Percentiles rank a stretch among this genome's conserved stretches.
These are phyloP conservation scores for Lemur catta DNA, from an alignment of 2,797 vertebrate genomes.

Conservation along the genomic window DNA sequence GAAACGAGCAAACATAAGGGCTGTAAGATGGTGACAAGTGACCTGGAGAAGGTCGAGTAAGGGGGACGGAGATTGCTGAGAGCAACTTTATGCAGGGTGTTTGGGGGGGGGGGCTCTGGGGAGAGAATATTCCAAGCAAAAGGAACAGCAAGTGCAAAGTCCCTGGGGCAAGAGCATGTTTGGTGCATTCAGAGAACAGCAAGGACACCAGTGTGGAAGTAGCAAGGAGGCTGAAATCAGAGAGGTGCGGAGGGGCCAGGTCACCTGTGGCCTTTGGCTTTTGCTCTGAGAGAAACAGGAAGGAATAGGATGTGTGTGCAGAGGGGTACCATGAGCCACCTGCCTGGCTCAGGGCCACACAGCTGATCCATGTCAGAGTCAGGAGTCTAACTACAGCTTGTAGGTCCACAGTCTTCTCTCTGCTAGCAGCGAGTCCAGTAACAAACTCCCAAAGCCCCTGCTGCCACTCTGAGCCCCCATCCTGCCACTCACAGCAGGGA, in stretches of 20 bases:
- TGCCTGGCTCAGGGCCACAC: background rate
- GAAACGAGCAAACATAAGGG: background rate
- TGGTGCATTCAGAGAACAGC: background rate
- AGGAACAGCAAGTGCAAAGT: background rate
- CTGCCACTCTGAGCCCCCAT: background rate
- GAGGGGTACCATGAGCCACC: fast-evolving
- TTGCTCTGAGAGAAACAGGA: background rate
- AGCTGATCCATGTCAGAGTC: background rate
- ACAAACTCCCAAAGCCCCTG: background rate
- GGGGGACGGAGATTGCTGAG: background rate
- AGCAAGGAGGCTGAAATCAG: background rate
- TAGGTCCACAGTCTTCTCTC: background rate
- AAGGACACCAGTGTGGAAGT: background rate
- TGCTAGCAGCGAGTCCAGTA: background rate
- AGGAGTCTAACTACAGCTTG: background rate
- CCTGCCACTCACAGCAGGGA: background rate
- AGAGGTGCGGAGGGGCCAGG: background rate
- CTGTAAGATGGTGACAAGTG: background rate
- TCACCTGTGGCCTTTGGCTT: background rate
- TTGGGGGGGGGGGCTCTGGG: background rate
- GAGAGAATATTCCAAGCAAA: background rate
- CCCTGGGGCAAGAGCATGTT: background rate
- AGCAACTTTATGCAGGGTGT: background rate
- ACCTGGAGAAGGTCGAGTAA: background rate
- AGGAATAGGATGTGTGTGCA: background rate